Evolutionary conservation across 2,888 invertebrate species (phyloP).

Genomic region (Nephrocerus scutellatus): DNA sequence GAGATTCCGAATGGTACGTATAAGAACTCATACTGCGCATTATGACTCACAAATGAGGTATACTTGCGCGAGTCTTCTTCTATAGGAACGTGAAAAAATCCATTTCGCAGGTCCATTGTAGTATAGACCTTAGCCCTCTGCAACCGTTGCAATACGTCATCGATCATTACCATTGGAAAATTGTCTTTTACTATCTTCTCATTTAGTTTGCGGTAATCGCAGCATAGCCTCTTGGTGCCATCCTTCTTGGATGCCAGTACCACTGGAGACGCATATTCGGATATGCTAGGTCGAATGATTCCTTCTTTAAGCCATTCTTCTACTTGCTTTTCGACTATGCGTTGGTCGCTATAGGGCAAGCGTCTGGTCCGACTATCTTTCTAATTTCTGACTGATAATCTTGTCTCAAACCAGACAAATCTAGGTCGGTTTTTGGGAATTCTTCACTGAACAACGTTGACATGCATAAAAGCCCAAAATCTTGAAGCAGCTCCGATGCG

Average conservation of each 20-base stretch:
- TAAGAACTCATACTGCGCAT: conserved; percentile 20
- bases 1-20: conserved; percentile 23
- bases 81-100: conserved; percentile 21
- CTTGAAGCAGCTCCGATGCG: too few species aligned
- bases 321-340: conserved; percentile 10
- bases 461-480: conserved; percentile 3
- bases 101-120: conserved; percentile 19
- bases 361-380: too few species aligned
- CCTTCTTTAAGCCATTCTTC: conserved; percentile 7
- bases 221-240: conserved; percentile 19
- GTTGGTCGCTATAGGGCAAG: too few species aligned
- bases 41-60: conserved; percentile 23
- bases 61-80: conserved; percentile 19
- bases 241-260: conserved; percentile 21
- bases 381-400: background rate
- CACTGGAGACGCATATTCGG: conserved; percentile 15
- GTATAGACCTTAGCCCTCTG: conserved; percentile 19
- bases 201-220: conserved; percentile 21
- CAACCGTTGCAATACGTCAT: conserved; percentile 11
- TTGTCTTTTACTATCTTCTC: conserved; percentile 17
- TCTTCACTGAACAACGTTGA: background rate
- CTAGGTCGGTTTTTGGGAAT: background rate
- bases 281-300: conserved; percentile 6
- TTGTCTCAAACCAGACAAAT: background rate
- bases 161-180: conserved; percentile 13